phyloP scores from a whole-genome alignment of 1,140 invertebrate genomes.

The Adoxophyes honmai region DNA sequence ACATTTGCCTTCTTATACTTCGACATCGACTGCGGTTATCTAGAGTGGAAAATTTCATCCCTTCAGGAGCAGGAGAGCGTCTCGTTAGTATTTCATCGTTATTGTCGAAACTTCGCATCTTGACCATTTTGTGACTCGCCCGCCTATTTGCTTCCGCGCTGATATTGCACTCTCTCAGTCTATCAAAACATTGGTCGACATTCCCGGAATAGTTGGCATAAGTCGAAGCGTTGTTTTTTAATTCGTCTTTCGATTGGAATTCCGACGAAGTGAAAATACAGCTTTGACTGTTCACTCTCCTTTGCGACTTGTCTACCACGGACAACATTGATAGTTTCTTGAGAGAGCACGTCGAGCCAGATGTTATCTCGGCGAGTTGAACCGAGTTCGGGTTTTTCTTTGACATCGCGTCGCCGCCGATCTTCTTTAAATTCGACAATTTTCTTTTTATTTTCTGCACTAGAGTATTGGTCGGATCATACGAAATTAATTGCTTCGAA shows the following conservation, averaged over 20 bases:
- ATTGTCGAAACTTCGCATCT: constrained; percentile 59
- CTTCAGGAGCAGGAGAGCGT: constrained; percentile 42
- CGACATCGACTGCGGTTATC: constrained; percentile 66
- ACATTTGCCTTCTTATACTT: constrained; percentile 67
- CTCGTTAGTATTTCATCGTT: constrained; percentile 48
- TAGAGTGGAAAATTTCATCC: constrained; percentile 66
- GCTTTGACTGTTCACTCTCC: constrained; percentile 62
- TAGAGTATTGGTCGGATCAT: constrained; percentile 66
- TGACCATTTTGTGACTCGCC: constrained; percentile 44
- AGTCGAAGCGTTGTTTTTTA: constrained; percentile 52
- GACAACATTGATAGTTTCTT: constrained; percentile 68
- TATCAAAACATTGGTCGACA: constrained; percentile 67
- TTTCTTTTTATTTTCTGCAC: constrained; percentile 75
- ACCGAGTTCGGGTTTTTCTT: constrained; percentile 69
- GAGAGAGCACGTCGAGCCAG: constrained; percentile 57
- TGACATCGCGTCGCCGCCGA: constrained; percentile 63
- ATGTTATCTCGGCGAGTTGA: constrained; percentile 66
- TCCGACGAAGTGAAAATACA: constrained; percentile 63
- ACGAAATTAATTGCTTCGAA: constrained; percentile 70
- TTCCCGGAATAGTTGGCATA: constrained; percentile 69
- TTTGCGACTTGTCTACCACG: constrained; percentile 61
- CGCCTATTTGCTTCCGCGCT: constrained; percentile 36
- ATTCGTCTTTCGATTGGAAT: constrained; percentile 52
- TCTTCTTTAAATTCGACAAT: constrained; percentile 72
- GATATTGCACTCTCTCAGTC: constrained; percentile 46